phyloP scores from a whole-genome alignment of 2,797 vertebrate genomes.

The Ispidina lecontei region DNA sequence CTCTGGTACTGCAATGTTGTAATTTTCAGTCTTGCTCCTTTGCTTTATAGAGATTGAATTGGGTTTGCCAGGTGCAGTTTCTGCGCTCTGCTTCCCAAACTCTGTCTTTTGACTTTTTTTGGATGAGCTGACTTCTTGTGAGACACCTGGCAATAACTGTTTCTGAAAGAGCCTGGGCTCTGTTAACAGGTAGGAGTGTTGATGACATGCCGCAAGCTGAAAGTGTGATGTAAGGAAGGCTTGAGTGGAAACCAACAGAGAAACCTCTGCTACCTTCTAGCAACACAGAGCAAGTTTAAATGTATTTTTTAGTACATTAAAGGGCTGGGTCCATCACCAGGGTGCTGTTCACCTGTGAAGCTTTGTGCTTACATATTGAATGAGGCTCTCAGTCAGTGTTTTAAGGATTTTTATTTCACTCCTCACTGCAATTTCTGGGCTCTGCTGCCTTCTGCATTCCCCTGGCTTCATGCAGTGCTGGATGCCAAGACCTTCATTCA shows the following conservation, averaged over 20 bases:
- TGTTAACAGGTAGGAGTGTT: background rate
- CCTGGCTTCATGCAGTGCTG: background rate
- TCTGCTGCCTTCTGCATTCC: background rate
- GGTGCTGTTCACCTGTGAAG: background rate
- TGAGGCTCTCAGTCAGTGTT: background rate
- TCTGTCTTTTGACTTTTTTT: background rate
- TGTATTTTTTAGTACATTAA: background rate
- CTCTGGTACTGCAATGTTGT: background rate
- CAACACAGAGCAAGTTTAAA: background rate
- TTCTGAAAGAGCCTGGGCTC: constrained; percentile 1
- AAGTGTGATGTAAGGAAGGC: background rate
- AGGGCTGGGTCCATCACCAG: background rate
- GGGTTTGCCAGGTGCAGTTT: constrained; percentile 28
- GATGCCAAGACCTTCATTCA: background rate
- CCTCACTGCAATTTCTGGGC: background rate
- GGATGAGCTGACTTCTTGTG: constrained; percentile 18
- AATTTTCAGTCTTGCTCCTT: constrained; percentile 25
- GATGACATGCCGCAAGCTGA: background rate
- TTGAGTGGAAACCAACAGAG: background rate
- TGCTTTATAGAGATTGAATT: background rate
- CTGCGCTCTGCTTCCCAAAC: background rate
- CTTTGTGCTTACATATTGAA: background rate
- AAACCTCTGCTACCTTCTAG: background rate
- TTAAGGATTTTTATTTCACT: background rate
- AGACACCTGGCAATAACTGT: constrained; percentile 27